These are phyloP conservation scores for Drosophila fulvimacula DNA, from an alignment of 2,888 invertebrate genomes.

Conservation along the genomic window DNA sequence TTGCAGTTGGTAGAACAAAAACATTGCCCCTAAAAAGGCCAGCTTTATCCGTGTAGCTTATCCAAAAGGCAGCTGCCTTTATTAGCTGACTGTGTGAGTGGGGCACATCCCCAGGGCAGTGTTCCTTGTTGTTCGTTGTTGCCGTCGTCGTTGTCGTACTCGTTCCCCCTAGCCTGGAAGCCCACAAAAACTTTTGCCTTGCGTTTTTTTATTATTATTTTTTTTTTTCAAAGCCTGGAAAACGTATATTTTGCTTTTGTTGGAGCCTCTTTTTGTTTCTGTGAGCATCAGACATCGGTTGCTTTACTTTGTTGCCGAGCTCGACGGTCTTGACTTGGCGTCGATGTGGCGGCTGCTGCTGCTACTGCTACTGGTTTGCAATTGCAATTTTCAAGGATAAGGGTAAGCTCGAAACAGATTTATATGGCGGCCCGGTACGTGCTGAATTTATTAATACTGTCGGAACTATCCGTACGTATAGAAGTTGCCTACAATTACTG, in stretches of 20 bases:
- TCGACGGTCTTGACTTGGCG: constrained; percentile 5
- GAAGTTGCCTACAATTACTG: constrained; percentile 18
- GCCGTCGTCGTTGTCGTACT: constrained; percentile 17
- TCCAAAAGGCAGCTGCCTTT: constrained; percentile 58
- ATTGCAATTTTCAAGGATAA: constrained; percentile 82
- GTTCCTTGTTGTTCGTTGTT: constrained; percentile 29
- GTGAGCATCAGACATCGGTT: constrained; percentile 26
- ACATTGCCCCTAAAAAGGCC: constrained; percentile 66
- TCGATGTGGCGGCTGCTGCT: constrained; percentile 34
- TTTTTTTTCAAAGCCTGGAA: constrained; percentile 67
- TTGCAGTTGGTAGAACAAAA: constrained; percentile 68
- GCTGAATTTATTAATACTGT: constrained; percentile 74
- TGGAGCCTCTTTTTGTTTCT: constrained; percentile 18
- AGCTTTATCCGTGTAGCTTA: constrained; percentile 69
- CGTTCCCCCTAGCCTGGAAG: constrained; percentile 55
- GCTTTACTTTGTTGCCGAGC: constrained; percentile 9
- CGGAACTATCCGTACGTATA: constrained; percentile 14
- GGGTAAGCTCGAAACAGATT: constrained; percentile 75
- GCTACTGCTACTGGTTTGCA: constrained; percentile 54
- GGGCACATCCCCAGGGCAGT: constrained; percentile 62
- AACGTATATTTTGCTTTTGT: constrained; percentile 24
- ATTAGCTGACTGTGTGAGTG: constrained; percentile 58
- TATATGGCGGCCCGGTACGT: constrained; percentile 74
- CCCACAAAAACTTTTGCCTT: constrained; percentile 45
- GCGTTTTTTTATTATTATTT: constrained; percentile 51